A percentile compares a stretch with the other conserved stretches of the same genome.
Evolutionary conservation across 2,888 invertebrate genomes (phyloP).

Genomic region (Sylvicola cinctus): DNA sequence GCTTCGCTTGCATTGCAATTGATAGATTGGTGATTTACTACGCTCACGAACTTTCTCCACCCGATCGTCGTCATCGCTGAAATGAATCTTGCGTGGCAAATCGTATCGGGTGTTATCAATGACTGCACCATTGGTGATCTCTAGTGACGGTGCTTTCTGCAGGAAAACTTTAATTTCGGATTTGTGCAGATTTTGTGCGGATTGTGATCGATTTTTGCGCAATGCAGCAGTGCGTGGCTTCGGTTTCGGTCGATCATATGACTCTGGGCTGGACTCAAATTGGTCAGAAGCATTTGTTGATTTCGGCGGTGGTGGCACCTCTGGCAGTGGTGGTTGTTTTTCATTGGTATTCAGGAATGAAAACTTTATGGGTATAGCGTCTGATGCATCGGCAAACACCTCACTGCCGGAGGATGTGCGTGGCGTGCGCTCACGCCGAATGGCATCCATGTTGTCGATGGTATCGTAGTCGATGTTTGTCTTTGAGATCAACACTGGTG

Average conservation of each 20-base stretch:
- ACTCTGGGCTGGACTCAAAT: neutral
- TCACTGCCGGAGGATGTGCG: conserved; percentile 16
- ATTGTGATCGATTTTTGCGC: conserved; percentile 17
- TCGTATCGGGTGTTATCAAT: conserved; percentile 11
- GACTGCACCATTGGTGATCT: conserved; percentile 8
- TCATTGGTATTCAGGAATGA: neutral
- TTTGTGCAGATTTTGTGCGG: conserved; percentile 19
- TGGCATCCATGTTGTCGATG: neutral
- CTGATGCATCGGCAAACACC: conserved; percentile 19
- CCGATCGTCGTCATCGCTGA: neutral
- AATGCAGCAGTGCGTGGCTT: neutral
- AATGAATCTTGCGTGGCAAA: conserved; percentile 11
- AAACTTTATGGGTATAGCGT: conserved; percentile 12
- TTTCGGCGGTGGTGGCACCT: neutral
- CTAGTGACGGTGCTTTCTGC: conserved; percentile 20
- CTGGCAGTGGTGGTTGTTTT: conserved; percentile 2
- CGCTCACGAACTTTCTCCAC: neutral
- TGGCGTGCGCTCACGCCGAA: neutral
- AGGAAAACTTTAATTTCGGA: conserved; percentile 19
- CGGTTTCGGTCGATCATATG: neutral
- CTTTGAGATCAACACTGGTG: conserved; percentile 22
- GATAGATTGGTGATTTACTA: neutral
- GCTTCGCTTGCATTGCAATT: too few species aligned
- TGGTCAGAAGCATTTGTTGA: neutral
- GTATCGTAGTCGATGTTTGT: conserved; percentile 21